Percentiles rank a stretch among this genome's conserved stretches.
Evolutionary conservation across 1,140 invertebrate species (phyloP).

Genomic region (Drosophila ercepeae): DNA sequence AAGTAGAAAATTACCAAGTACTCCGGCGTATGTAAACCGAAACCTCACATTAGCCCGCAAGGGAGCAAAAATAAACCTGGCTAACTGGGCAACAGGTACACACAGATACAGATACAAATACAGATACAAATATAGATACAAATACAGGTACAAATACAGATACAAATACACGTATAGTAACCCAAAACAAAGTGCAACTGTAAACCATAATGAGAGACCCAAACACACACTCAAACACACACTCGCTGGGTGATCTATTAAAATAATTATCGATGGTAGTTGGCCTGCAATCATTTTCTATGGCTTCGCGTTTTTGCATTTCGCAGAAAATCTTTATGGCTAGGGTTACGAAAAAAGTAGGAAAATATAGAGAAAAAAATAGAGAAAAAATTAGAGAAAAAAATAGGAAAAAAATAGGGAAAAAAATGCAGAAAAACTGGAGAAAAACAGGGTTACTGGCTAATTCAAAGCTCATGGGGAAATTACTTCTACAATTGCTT

Average conservation of each 20-base stretch:
- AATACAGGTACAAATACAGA: too few species aligned
- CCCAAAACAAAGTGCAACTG: neutral
- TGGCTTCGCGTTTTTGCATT: slow-evolving; percentile 44
- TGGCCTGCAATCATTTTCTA: slow-evolving; percentile 56
- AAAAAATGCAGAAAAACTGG: too few species aligned
- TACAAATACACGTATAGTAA: neutral
- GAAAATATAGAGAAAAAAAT: too few species aligned
- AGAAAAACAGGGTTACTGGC: neutral
- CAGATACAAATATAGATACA: neutral
- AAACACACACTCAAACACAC: too few species aligned
- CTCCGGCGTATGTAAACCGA: slow-evolving; percentile 43
- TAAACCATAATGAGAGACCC: neutral
- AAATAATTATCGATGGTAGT: slow-evolving; percentile 55
- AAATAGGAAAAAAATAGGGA: too few species aligned
- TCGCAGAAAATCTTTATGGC: slow-evolving; percentile 36
- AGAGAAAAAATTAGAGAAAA: neutral
- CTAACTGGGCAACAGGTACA: slow-evolving; percentile 36
- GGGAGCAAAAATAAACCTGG: slow-evolving; percentile 23
- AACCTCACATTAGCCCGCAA: slow-evolving; percentile 39
- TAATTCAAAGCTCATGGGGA: neutral
- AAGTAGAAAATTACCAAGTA: slow-evolving; percentile 46
- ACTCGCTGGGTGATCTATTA: slow-evolving; percentile 45
- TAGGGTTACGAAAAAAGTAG: neutral
- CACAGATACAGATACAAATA: neutral
- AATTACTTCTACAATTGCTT: too few species aligned